Percentiles rank a stretch among this genome's conserved stretches.
These are phyloP conservation scores for Cyprinodon brontotheroides DNA, from an alignment of 2,113 vertebrate genomes.

Conservation along the genomic window DNA sequence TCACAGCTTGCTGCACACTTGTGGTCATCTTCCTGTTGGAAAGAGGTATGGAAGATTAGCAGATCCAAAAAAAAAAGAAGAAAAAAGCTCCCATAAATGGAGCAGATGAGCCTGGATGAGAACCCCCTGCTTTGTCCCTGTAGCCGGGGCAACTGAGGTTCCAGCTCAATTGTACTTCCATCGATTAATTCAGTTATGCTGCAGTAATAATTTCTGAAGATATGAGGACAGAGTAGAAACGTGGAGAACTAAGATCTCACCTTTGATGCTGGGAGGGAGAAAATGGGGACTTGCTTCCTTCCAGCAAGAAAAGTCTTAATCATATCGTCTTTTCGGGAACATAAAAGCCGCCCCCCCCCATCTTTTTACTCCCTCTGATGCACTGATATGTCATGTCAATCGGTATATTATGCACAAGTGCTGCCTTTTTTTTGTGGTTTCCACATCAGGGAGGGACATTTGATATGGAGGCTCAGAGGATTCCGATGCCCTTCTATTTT, in stretches of 20 bases:
- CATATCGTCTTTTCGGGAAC: slow-evolving; percentile 68
- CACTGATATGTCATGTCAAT: slow-evolving; percentile 72
- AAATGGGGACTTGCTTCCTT: slow-evolving; percentile 56
- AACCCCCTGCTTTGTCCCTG: slow-evolving; percentile 47
- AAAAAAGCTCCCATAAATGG: slow-evolving; percentile 45
- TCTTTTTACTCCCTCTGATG: slow-evolving; percentile 60
- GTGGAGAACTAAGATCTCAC: slow-evolving; percentile 68
- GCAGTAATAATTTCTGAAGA: slow-evolving; percentile 69
- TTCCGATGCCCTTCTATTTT: slow-evolving; percentile 77
- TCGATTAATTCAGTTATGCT: slow-evolving; percentile 66
- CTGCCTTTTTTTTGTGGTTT: slow-evolving; percentile 65
- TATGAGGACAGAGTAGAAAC: slow-evolving; percentile 46
- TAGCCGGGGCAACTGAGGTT: slow-evolving; percentile 63
- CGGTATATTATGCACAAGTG: slow-evolving; percentile 72
- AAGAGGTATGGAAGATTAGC: slow-evolving; percentile 62
- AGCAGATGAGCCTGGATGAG: slow-evolving; percentile 64
- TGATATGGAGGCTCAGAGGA: slow-evolving; percentile 68
- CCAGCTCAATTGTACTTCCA: slow-evolving; percentile 52
- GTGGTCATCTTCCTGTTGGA: slow-evolving; percentile 48
- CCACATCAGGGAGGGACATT: slow-evolving; percentile 60
- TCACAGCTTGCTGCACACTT: slow-evolving; percentile 53
- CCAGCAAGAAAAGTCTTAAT: slow-evolving; percentile 71
- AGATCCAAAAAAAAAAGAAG: slow-evolving; percentile 23
- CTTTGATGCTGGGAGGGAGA: slow-evolving; percentile 62
- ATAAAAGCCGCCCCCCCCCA: slow-evolving; percentile 62